Evolutionary conservation across 2,888 invertebrate genomes (phyloP).

Genomic region (Mythimna ferrago): DNA sequence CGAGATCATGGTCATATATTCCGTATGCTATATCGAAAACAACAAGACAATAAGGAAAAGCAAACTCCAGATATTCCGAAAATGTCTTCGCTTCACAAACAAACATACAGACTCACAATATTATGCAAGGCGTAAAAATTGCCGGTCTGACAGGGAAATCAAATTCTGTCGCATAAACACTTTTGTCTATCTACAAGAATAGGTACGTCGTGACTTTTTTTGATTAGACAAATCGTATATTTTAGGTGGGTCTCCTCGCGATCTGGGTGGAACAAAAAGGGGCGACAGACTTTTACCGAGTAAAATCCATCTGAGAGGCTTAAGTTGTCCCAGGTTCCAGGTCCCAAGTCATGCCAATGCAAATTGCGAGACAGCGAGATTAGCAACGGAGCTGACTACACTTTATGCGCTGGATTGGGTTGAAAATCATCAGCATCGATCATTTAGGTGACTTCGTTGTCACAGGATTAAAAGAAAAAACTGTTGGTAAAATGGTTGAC

Average conservation of each 20-base stretch:
- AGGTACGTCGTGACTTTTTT: too few species aligned
- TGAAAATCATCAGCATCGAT: background rate
- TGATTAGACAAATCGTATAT: too few species aligned
- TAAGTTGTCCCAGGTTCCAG: too few species aligned
- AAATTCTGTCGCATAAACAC: background rate
- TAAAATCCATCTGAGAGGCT: too few species aligned
- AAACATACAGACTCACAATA: slow-evolving; percentile 23
- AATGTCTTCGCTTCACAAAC: slow-evolving; percentile 7
- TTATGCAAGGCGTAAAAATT: slow-evolving; percentile 26
- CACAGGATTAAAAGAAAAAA: background rate
- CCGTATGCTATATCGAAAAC: slow-evolving; percentile 21
- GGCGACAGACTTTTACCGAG: too few species aligned
- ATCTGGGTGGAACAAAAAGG: too few species aligned
- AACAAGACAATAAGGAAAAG: slow-evolving; percentile 42
- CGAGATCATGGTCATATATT: slow-evolving; percentile 27
- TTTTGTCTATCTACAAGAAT: background rate
- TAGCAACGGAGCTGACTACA: background rate
- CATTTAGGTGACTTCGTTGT: background rate
- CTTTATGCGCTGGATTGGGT: background rate
- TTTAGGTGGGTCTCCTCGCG: too few species aligned
- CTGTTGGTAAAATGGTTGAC: background rate
- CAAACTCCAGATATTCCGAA: slow-evolving; percentile 17
- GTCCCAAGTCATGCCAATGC: too few species aligned
- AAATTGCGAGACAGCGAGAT: background rate
- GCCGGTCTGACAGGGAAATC: slow-evolving; percentile 6